Evolutionary conservation across 2,113 vertebrate species (phyloP), one percentile per base, ranked within the genome.

Genomic region (Raphicerus campestris): DNA sequence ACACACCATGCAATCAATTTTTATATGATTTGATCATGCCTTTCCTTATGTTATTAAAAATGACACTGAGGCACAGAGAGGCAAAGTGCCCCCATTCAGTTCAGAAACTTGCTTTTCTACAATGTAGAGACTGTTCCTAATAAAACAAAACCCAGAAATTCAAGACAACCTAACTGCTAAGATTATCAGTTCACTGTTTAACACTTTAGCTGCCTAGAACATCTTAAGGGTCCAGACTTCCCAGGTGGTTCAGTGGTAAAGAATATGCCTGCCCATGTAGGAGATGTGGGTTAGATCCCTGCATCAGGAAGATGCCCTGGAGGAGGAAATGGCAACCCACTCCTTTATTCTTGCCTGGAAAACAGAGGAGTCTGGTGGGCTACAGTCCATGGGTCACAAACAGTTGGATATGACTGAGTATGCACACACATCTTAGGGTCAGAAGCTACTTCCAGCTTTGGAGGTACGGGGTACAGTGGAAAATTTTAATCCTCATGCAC

Each of bases 91-190:
- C 70, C 77, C 5, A 10, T 1, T 30, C 28, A 70, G 32, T 45
- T 78, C 55, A 35, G 83, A 89, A 78, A 70, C 10, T 35, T 88
- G 85, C 20, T 96, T 26, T 94, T 70, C 39, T 28, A 73, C 1
- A 58, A 60, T 1, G 14, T n/a, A 42, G 63, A 63, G 15, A 78
- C 32, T 7, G n/a, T 49, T 39, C 22, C 15, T 75, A 39, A 66
- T 13, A 53, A 96, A 77, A 87, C 42, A 30, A 93, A 92, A 70
- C 56, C 30, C 22, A 45, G 56, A 55, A 95, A 70, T 20, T 47
- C 45, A 35, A 58, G 47, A 89, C 30, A 60, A 22, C 3, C 3
- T 2, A 32, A 84, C 14, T 22, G 8, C 0, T n/a, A 15, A 81
- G 30, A 1, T 42, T 49, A 85, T 14, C 28, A 53, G 26, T 4